Evolutionary conservation across 2,113 vertebrate species (phyloP), one percentile per base, ranked within the genome.

Genomic region (Galemys pyrenaicus): DNA sequence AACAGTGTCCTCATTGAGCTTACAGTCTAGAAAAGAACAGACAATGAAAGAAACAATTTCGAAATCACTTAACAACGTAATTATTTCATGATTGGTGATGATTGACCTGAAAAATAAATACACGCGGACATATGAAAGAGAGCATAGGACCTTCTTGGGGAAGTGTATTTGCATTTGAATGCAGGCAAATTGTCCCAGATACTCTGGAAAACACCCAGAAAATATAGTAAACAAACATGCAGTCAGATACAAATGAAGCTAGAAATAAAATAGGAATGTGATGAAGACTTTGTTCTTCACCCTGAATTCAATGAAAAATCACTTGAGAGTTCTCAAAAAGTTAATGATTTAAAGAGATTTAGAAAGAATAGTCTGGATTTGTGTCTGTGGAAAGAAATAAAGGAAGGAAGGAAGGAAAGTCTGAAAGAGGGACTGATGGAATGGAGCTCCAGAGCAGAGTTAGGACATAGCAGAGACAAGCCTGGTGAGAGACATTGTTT

Each of bases 91-190:
- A 51, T 16, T 8, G 3, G 3, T 84, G 46, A 11, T 68, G 46
- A 81, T n/a, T 64, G 24, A 13, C 58, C 49, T 88, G 41, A 94
- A 87, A 85, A 71, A 30, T 54, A 82, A 79, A 54, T 89, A 58
- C 6, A 37, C 41, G 15, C 82, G 70, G 70, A 73, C 67, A 5
- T 60, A 12, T 54, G 73, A 75, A 64, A 73, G 10, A 78, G 17
- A 28, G 30, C 11, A 70, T 78, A 49, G 4, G 39, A 2, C 4
- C 11, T 84, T 87, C 70, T 75, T 80, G 16, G 6, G 62, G 20
- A 95, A 65, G 17, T 49, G 32, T 73, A 74, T 82, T 92, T 88
- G 37, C 19, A 49, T n/a, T 54, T 1, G 3, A 89, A 86, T 37
- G 26, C 20, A 79, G 37, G 2, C 19, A 44, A 16, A 3, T 9